These are phyloP conservation scores for Butastur rufipennis DNA, from an alignment of 2,113 vertebrate species.

Conservation along the genomic window DNA sequence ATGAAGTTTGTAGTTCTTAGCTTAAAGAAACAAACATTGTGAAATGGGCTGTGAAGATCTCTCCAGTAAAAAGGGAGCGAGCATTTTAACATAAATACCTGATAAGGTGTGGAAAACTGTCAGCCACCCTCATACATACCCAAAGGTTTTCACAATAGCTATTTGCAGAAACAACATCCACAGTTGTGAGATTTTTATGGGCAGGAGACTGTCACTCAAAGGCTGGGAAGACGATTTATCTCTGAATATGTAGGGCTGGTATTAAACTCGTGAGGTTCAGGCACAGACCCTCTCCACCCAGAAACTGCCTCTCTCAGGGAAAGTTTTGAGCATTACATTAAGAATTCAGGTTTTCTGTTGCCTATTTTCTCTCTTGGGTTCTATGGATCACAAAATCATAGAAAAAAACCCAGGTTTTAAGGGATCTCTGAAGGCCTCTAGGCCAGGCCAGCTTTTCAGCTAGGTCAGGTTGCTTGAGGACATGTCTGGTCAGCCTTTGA, in stretches of 20 bases:
- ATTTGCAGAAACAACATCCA: not conserved
- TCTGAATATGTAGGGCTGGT: not conserved
- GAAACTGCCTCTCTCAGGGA: not conserved
- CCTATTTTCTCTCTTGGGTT: not conserved
- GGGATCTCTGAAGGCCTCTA: not conserved
- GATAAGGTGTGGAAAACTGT: not conserved
- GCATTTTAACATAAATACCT: not conserved
- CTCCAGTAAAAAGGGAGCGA: not conserved
- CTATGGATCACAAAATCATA: not conserved
- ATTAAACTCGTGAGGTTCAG: not conserved
- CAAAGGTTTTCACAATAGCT: not conserved
- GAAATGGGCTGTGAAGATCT: not conserved
- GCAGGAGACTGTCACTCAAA: not conserved
- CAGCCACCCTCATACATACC: not conserved
- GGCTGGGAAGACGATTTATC: not conserved
- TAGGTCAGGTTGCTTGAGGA: not conserved
- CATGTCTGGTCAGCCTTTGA: not conserved
- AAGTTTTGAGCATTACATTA: not conserved
- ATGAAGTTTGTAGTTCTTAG: not conserved
- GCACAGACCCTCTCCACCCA: not conserved
- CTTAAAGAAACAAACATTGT: not conserved
- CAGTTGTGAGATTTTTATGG: not conserved
- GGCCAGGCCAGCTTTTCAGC: not conserved
- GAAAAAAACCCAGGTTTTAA: not conserved
- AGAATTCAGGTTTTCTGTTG: not conserved